Base-by-base conservation (phyloP, 2,797 vertebrate genomes). In the Spatula clypeata region DNA sequence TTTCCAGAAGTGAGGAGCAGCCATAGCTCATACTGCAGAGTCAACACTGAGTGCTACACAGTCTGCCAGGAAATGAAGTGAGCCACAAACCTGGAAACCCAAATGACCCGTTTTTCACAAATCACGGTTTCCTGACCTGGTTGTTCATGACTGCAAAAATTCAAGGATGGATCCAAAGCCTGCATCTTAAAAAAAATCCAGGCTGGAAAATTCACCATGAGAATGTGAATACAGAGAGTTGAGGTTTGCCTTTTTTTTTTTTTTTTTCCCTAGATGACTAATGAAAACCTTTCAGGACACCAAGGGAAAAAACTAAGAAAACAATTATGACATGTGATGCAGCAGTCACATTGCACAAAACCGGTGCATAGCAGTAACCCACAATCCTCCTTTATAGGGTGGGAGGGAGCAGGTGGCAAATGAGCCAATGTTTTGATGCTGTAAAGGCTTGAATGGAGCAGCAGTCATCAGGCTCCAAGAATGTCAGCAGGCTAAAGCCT, bases 11-110 rank as follows among this genome's bases (percentile, higher is more conserved):
- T 19, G 45, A 62, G 81, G 73, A 91, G 87, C 64, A 91, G 84
- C 65, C 6, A 0, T 64, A 83, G 83, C 86, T 96, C 7, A 2
- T 36, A 53, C 11, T 4, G 45, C 13, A 9, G 51, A 92, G 54
- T 70, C 13, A 18, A 88, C 79, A 42, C 32, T 29, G 29, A 47
- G 23, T n/a, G 57, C 71, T 93, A 49, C 2, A 3, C 21, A 79
- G 82, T 45, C 85, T 91, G 92, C 85, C 95, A 94, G 85, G 40
- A 88, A 95, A 90, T 16, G 6, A 86, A 84, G 11, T 26, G 20
- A 96, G 89, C 91, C 95, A 96, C 93, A 90, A 94, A 90, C 70
- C 85, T 96, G 89, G 94, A 94, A 94, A 90, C 47, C 83, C 75
- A 85, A 66, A 57, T 84, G 58, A 92, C 73, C 90, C 31, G 2